These are phyloP conservation scores for Liopterus haemorrhoidalis DNA, from an alignment of 2,888 invertebrate genomes.

Conservation along the genomic window DNA sequence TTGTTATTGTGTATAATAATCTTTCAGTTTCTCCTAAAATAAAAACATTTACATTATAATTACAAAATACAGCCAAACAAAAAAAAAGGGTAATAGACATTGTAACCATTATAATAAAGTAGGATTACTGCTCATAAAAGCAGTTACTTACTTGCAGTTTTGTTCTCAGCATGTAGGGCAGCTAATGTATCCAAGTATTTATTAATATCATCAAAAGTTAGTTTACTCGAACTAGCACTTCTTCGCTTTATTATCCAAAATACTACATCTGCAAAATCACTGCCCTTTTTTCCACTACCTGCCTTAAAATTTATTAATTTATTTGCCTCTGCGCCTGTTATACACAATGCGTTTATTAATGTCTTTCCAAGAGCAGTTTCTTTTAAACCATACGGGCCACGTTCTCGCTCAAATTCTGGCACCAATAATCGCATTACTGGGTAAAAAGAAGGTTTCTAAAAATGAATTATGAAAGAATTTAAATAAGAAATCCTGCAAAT, in stretches of 20 bases:
- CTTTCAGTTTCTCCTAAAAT: conserved; percentile 51
- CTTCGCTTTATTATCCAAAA: conserved; percentile 61
- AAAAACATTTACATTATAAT: conserved; percentile 16
- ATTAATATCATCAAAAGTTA: conserved; percentile 69
- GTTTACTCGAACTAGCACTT: conserved; percentile 45
- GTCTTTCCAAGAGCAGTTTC: conserved; percentile 66
- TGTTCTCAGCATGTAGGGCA: conserved; percentile 55
- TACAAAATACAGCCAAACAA: conserved; percentile 18
- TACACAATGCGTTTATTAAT: conserved; percentile 68
- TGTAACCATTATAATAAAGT: conserved; percentile 2
- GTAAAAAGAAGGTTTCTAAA: conserved; percentile 54
- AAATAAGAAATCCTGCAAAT: no score
- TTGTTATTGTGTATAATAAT: conserved; percentile 60
- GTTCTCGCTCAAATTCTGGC: conserved; percentile 71
- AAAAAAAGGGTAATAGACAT: conserved; percentile 1
- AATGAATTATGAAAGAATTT: conserved; percentile 6
- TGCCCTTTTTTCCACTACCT: conserved; percentile 43
- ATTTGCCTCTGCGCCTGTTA: conserved; percentile 60
- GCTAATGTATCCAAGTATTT: conserved; percentile 69
- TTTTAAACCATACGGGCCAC: conserved; percentile 78
- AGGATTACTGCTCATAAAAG: conserved; percentile 7
- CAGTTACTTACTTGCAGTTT: conserved; percentile 49
- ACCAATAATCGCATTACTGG: conserved; percentile 72
- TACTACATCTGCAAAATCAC: conserved; percentile 78
- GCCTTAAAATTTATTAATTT: conserved; percentile 49